A percentile compares a stretch with the other conserved stretches of the same genome.
These are phyloP conservation scores for Spialia ferax DNA, from an alignment of 2,888 invertebrate genomes.

Conservation along the genomic window DNA sequence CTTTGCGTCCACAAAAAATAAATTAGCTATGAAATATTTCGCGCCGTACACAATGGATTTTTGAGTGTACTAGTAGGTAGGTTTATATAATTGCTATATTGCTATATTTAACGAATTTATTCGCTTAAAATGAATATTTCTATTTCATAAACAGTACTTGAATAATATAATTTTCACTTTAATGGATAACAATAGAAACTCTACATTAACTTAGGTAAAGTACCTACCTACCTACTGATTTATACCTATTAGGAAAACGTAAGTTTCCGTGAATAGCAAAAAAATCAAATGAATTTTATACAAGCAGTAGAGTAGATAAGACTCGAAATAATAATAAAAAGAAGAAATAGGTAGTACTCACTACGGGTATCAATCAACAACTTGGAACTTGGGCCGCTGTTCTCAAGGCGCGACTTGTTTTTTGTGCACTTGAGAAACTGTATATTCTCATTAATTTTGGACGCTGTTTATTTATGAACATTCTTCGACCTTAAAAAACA, in stretches of 20 bases:
- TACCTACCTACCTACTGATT: no score
- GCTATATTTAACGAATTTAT: not conserved
- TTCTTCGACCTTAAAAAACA: slow-evolving; percentile 6
- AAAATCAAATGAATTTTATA: no score
- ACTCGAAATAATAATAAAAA: not conserved
- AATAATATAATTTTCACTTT: no score
- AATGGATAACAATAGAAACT: no score
- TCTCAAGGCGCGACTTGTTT: slow-evolving; percentile 11
- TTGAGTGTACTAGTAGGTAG: not conserved
- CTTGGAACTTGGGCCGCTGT: not conserved
- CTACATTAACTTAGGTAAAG: no score
- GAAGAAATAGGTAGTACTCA: not conserved
- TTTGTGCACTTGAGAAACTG: slow-evolving; percentile 10
- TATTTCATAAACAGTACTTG: no score
- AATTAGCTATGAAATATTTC: slow-evolving; percentile 42
- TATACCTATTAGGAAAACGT: no score
- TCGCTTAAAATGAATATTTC: not conserved
- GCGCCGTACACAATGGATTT: slow-evolving; percentile 14
- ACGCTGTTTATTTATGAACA: slow-evolving; percentile 15
- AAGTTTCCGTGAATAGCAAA: no score
- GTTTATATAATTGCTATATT: no score
- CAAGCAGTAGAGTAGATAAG: not conserved
- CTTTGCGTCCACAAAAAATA: slow-evolving; percentile 42
- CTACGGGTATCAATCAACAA: slow-evolving; percentile 1
- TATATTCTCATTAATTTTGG: slow-evolving; percentile 10